Base-by-base conservation (phyloP, 2,113 vertebrate species). In the Dolichotis patagonum region DNA sequence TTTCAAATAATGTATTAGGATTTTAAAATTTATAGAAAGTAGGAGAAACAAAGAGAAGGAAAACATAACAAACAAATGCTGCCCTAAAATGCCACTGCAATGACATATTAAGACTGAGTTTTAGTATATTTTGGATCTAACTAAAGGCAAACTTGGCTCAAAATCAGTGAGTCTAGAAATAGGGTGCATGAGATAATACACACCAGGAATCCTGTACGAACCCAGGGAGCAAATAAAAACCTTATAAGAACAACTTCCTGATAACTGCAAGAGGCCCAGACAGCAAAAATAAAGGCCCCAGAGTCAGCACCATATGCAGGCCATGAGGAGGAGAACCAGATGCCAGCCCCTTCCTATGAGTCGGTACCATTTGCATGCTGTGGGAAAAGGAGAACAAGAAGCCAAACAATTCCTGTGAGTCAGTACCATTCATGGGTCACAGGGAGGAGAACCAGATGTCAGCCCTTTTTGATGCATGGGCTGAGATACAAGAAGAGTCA, bases 211-310 rank as follows among this genome's bases (percentile, higher is more conserved):
- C 3, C 24, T 7, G 1, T 11, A 20, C 17, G 5, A 60, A 41
- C 8, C 38, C 12, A 11, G 0, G 43, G 54, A 10, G 16, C 26
- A 24, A 10, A 86, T 83, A 35, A 6, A 56, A 12, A 12, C 16
- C 60, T 52, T 7, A 5, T 0, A 13, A 11, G 3, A 28, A 17
- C 17, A 1, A 2, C 2, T 28, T 24, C 8, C 22, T 46, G 35
- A 80, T 58, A 24, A 35, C 16, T 16, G 3, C 16, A 19, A 10
- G 35, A 73, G n/a, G 14, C 38, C 77, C 30, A 30, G 24, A 19
- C 12, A 32, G 1, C 6, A 22, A 56, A 10, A 83, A 35, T 5
- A 58, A 83, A 75, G 62, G 11, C 16, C 17, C 0, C 9, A 26
- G 1, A 56, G 54, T 56, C 17, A 56, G 54, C 4, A 56, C 54